Conservation (phyloP, 2,888 invertebrate species). For the Drosophila kambysellisi region DNA sequence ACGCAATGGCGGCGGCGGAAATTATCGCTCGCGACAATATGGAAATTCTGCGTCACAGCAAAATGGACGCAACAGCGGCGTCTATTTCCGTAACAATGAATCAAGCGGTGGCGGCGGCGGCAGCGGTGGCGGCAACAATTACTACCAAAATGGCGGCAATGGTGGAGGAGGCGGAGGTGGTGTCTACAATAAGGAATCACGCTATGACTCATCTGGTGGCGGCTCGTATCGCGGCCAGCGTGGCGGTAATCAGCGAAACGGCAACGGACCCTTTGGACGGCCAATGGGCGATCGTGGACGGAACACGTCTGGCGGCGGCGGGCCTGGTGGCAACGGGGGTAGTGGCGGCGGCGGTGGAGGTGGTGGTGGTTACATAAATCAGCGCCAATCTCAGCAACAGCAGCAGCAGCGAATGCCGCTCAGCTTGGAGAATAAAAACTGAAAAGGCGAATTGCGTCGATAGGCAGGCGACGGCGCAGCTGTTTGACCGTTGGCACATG, state of each 20-base stretch:
- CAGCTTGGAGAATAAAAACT: constrained; percentile 81
- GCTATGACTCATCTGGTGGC: constrained; percentile 75
- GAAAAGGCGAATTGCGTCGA: constrained; percentile 38
- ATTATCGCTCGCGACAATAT: constrained; percentile 73
- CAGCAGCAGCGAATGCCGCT: constrained; percentile 71
- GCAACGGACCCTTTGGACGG: constrained; percentile 75
- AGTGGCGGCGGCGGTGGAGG: constrained; percentile 22
- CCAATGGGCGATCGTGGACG: constrained; percentile 76
- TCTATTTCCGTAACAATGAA: constrained; percentile 84
- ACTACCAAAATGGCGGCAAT: constrained; percentile 71
- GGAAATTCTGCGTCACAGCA: constrained; percentile 78
- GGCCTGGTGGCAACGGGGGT: constrained; percentile 43
- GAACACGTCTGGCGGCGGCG: constrained; percentile 60
- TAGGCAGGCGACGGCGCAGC: constrained; percentile 35
- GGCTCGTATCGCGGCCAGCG: constrained; percentile 81
- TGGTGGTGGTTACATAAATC: constrained; percentile 79
- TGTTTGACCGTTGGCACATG: constrained; percentile 55
- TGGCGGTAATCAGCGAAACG: constrained; percentile 74
- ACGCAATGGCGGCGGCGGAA: constrained; percentile 65
- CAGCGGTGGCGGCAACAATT: constrained; percentile 63
- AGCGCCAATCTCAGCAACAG: constrained; percentile 66
- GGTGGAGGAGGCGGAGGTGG: constrained; percentile 66
- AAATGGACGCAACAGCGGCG: constrained; percentile 76
- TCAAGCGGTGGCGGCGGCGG: constrained; percentile 58
- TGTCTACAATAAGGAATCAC: constrained; percentile 72